Conservation (phyloP, 2,113 vertebrate genomes). For the Parus major region DNA sequence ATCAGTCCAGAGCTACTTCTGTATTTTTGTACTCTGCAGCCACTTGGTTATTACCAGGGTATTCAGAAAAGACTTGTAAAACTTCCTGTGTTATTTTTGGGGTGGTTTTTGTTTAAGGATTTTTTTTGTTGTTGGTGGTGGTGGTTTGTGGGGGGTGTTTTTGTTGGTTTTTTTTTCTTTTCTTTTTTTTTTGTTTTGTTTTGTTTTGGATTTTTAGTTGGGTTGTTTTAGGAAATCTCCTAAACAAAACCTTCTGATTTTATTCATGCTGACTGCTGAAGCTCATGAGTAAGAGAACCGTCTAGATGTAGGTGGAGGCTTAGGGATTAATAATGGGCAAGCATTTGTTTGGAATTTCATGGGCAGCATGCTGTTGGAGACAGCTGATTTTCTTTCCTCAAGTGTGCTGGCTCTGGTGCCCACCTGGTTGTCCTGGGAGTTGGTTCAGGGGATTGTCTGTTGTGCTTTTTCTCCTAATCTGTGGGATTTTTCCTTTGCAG, state of each 20-base stretch:
- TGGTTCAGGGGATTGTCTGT: not conserved
- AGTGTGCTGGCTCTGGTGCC: not conserved
- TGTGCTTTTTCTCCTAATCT: not conserved
- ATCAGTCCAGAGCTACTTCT: not conserved
- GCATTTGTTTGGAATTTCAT: not conserved
- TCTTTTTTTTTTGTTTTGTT: not conserved
- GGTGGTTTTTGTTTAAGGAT: not conserved
- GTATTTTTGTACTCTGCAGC: not conserved
- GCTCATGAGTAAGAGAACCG: not conserved
- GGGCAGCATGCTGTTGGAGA: not conserved
- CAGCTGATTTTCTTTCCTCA: not conserved
- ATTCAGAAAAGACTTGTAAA: not conserved
- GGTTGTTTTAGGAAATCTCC: not conserved
- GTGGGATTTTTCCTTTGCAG: conserved; percentile 52
- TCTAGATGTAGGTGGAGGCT: not conserved
- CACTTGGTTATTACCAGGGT: not conserved
- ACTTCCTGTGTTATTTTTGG: not conserved
- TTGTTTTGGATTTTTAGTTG: not conserved
- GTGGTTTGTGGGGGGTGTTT: not conserved
- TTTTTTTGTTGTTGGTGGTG: not conserved
- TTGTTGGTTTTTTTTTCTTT: not conserved
- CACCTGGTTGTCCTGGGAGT: not conserved
- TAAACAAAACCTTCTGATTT: not conserved
- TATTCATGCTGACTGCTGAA: not conserved
- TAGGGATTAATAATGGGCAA: not conserved